phyloP scores from a whole-genome alignment of 2,113 vertebrate genomes.

The Gnathonemus longibarbis region DNA sequence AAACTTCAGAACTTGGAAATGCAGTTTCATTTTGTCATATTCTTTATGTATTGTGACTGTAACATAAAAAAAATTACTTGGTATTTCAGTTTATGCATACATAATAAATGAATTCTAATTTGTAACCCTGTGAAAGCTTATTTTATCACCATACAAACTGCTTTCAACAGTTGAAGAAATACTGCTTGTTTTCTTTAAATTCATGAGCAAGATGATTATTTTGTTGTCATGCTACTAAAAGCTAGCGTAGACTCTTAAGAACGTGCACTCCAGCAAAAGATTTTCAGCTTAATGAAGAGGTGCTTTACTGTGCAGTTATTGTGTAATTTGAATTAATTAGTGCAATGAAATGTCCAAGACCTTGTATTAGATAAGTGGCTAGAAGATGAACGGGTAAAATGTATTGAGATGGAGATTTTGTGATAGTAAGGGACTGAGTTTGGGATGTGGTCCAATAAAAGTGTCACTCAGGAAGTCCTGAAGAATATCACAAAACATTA shows the following conservation, averaged over 20 bases:
- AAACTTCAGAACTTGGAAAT: conserved; percentile 8
- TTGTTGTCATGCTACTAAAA: neutral
- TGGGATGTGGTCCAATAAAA: neutral
- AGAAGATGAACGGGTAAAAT: neutral
- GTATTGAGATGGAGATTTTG: neutral
- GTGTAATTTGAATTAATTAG: neutral
- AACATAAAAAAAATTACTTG: neutral
- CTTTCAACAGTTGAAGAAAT: neutral
- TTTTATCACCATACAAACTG: neutral
- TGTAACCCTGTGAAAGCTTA: neutral
- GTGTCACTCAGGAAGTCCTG: neutral
- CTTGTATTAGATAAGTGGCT: neutral
- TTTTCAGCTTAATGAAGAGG: neutral
- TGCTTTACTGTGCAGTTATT: neutral
- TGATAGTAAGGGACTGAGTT: neutral
- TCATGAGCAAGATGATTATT: neutral
- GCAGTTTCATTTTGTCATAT: neutral
- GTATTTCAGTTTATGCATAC: neutral
- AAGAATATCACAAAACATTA: neutral
- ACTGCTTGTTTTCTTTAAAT: neutral
- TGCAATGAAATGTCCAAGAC: neutral
- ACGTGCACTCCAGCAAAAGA: neutral
- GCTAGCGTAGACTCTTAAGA: neutral
- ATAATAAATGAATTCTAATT: conserved; percentile 10
- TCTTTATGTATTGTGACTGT: conserved; percentile 9